These are phyloP conservation scores for Chrysomallon squamiferum DNA, from an alignment of 1,140 invertebrate species.

Conservation along the genomic window DNA sequence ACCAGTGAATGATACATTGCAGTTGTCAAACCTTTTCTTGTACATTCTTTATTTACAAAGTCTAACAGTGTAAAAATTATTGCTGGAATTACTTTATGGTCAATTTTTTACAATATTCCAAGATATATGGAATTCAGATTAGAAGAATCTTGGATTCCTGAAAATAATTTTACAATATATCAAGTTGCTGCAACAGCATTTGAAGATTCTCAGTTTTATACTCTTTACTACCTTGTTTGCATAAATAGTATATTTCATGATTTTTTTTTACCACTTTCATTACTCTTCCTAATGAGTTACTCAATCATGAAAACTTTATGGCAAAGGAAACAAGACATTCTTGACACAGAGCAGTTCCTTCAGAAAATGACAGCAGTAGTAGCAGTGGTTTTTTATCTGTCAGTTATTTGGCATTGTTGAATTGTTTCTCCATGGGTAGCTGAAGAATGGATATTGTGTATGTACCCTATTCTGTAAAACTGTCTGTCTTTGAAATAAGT, in stretches of 20 bases:
- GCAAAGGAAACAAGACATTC: background rate
- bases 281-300: slow-evolving; percentile 14
- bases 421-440: slow-evolving; percentile 11
- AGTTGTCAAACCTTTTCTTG: slow-evolving; percentile 78
- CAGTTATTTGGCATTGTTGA: slow-evolving; percentile 19
- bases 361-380: slow-evolving; percentile 4
- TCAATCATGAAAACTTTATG: slow-evolving; percentile 9
- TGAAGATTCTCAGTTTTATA: slow-evolving; percentile 17
- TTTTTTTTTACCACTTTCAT: slow-evolving; percentile 15
- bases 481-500: slow-evolving; percentile 64
- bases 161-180: slow-evolving; percentile 1
- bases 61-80: slow-evolving; percentile 69
- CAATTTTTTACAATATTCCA: slow-evolving; percentile 71
- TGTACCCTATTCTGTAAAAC: slow-evolving; percentile 12
- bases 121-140: slow-evolving; percentile 60
- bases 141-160: background rate
- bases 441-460: background rate
- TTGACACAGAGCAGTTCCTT: background rate
- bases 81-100: slow-evolving; percentile 70
- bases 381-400: slow-evolving; percentile 22
- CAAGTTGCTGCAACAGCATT: slow-evolving; percentile 10
- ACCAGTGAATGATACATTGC: slow-evolving; percentile 80
- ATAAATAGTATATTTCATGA: slow-evolving; percentile 21
- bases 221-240: slow-evolving; percentile 23
- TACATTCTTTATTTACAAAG: slow-evolving; percentile 77